phyloP scores from a whole-genome alignment of 2,888 invertebrate species.

The Spilarctia lutea region DNA sequence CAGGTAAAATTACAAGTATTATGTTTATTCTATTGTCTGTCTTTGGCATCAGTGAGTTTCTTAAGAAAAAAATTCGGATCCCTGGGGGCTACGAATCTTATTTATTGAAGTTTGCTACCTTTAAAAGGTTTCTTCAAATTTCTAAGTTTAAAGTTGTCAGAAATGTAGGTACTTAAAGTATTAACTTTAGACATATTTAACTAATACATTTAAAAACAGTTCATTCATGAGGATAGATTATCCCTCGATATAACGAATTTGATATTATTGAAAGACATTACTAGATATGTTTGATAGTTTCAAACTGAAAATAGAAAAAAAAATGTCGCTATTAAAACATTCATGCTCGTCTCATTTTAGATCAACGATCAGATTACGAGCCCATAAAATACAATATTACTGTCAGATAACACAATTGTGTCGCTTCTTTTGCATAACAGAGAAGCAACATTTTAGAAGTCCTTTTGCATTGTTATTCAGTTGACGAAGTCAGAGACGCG shows the following conservation, averaged over 20 bases:
- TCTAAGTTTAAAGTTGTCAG: conserved; percentile 10
- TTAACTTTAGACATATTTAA: background rate
- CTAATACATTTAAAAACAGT: background rate
- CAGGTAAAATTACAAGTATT: conserved; percentile 50
- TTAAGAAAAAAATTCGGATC: conserved; percentile 3
- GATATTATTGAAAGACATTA: background rate
- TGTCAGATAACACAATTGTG: conserved; percentile 51
- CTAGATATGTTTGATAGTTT: background rate
- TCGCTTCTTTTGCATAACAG: conserved; percentile 60
- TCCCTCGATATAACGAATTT: background rate
- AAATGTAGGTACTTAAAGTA: background rate
- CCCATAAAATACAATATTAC: conserved; percentile 62
- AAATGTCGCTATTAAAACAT: conserved; percentile 20
- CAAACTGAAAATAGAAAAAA: background rate
- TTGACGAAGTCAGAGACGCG: conserved; percentile 76
- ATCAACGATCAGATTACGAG: conserved; percentile 46
- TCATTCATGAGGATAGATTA: background rate
- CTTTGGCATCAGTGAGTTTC: conserved; percentile 28
- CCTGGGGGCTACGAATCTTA: conserved; percentile 11
- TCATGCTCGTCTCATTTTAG: conserved; percentile 47
- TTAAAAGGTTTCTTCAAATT: conserved; percentile 10
- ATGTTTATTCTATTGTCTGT: conserved; percentile 45
- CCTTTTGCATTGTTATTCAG: conserved; percentile 84
- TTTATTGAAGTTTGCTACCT: conserved; percentile 3
- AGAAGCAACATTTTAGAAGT: conserved; percentile 75